These are phyloP conservation scores for Pachycephus smyrnensis DNA, from an alignment of 2,888 invertebrate genomes.

Conservation along the genomic window DNA sequence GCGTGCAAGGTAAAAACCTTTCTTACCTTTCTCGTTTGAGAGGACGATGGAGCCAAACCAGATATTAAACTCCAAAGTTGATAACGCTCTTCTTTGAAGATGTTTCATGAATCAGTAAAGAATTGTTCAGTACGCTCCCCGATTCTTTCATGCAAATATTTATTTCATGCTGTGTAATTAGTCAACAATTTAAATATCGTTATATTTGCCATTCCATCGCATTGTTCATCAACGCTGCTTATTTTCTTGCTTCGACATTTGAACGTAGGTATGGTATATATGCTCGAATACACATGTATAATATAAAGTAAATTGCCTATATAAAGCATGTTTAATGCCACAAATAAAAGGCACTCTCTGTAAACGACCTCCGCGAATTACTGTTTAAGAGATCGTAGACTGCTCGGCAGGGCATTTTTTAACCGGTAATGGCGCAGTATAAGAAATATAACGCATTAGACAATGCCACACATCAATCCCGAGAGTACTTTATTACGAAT, in stretches of 20 bases:
- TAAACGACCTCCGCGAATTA: not conserved
- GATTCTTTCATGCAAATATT: not conserved
- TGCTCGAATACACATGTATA: not conserved
- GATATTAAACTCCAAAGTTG: not conserved
- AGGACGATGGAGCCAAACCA: not conserved
- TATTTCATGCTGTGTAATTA: not conserved
- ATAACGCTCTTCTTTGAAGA: not conserved
- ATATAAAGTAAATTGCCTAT: not conserved
- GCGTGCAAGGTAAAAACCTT: not conserved
- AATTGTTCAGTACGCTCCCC: not conserved
- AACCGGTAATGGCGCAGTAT: not conserved
- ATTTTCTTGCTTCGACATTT: not conserved
- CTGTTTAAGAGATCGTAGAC: not conserved
- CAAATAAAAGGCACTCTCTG: not conserved
- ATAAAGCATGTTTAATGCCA: not conserved
- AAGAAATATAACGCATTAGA: not conserved
- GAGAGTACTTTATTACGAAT: not conserved
- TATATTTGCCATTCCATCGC: not conserved
- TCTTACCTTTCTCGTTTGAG: not conserved
- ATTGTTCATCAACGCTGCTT: not conserved
- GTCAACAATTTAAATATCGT: not conserved
- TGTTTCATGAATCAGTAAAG: not conserved
- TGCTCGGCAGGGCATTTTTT: not conserved
- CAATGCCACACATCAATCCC: not conserved
- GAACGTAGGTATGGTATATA: not conserved